These are phyloP conservation scores for Ormyrus thymus DNA, from an alignment of 2,888 invertebrate genomes.

Conservation along the genomic window DNA sequence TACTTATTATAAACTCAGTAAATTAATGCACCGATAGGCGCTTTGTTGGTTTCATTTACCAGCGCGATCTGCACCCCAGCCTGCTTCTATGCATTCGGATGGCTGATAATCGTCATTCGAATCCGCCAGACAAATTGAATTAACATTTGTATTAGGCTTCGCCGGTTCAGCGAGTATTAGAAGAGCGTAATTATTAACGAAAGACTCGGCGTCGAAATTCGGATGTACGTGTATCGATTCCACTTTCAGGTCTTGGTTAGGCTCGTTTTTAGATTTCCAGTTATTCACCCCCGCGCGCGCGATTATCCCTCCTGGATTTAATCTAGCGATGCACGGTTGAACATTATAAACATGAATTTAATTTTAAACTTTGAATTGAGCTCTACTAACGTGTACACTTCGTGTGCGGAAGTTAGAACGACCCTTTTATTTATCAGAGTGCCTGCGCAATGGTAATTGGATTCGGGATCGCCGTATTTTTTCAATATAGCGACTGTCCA, in stretches of 20 bases:
- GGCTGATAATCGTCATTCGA: neutral
- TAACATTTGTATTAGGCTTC: slow-evolving; percentile 2
- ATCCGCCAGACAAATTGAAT: slow-evolving; percentile 22
- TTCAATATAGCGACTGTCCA: slow-evolving; percentile 20
- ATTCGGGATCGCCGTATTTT: too few species aligned
- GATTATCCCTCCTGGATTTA: neutral
- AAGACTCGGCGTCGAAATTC: neutral
- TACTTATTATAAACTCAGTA: too few species aligned
- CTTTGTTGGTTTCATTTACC: slow-evolving; percentile 21
- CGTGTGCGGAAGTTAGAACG: slow-evolving; percentile 5
- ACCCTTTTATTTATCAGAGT: slow-evolving; percentile 23
- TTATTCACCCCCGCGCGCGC: neutral
- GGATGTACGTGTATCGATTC: slow-evolving; percentile 4
- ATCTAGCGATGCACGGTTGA: too few species aligned
- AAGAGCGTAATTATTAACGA: slow-evolving; percentile 26
- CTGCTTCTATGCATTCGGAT: slow-evolving; percentile 20
- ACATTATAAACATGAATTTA: too few species aligned
- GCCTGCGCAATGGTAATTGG: slow-evolving; percentile 19
- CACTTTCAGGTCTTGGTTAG: neutral
- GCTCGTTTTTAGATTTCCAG: neutral
- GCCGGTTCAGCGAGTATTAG: slow-evolving; percentile 23
- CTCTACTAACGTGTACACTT: slow-evolving; percentile 25
- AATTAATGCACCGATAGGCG: neutral
- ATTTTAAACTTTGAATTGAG: too few species aligned
- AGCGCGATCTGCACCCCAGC: slow-evolving; percentile 8